Evolutionary conservation across 1,140 invertebrate species (phyloP), one percentile per base, ranked within the genome.

Genomic region (Oryctes rhinoceros): DNA sequence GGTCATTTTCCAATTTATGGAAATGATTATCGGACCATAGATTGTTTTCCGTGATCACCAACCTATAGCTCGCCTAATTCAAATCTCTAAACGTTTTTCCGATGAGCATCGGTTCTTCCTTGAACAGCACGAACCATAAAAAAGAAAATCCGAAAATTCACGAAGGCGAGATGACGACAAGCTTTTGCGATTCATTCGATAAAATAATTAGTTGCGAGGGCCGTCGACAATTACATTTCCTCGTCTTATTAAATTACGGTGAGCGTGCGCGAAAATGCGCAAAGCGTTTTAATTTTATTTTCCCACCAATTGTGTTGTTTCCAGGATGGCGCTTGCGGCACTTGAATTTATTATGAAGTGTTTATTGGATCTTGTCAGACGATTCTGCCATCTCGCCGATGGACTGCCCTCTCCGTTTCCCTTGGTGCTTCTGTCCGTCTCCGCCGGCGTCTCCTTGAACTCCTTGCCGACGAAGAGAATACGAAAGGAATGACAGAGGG

Each of bases 211-310:
- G 20, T 13, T 71, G 10, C 65, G 20, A 30, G 65, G 5, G 65
- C 65, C 35, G 65, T 37, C 11, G 65, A 71, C 65, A 71, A 71
- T 71, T 71, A 71, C 65, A 71, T 71, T 71, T 71, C 24, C 65
- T 35, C 65, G 78, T 84, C 84, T 86, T 86, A 86, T 86, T 83
- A 83, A 86, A 85, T 86, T 35, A 71, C 24, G 11, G 24, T 24
- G 24, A 37, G 65, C 65, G 35, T 37, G 24, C 65, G 82, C 82
- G 82, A 81, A 83, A 85, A 83, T 83, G 84, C n/a, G n/a, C 82
- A 81, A 83, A 84, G 84, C 84, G 85, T 86, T 84, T 83, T 84
- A 86, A 86, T 86, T 84, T 85, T 83, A 83, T 84, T 84, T 84
- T 80, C 80, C 79, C 49, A 47, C n/a, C 74, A 81, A 80, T 82